Conservation (phyloP, 2,888 invertebrate genomes). For the Caenorhabditis japonica region DNA sequence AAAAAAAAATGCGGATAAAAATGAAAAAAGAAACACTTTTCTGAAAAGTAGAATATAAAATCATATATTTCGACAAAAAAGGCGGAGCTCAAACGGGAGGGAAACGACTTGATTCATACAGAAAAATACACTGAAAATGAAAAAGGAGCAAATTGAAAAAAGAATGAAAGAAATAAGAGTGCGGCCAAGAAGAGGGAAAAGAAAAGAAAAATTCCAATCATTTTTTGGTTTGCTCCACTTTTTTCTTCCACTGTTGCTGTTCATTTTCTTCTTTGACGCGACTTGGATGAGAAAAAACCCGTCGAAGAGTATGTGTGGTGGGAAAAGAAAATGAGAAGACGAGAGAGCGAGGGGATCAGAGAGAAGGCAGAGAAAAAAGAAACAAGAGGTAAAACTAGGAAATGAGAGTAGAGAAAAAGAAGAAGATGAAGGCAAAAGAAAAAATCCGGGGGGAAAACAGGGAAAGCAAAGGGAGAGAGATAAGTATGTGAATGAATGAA, state of each 20-base stretch:
- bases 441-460: conserved; percentile 12
- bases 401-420: conserved; percentile 6
- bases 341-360: background rate
- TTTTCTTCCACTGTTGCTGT: too few species aligned
- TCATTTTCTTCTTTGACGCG: background rate
- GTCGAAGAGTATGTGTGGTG: conserved; percentile 40
- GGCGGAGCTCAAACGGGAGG: too few species aligned
- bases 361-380: conserved; percentile 7
- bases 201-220: too few species aligned
- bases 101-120: too few species aligned
- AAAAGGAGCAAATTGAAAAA: too few species aligned
- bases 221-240: too few species aligned
- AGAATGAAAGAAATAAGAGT: too few species aligned
- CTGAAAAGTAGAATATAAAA: too few species aligned
- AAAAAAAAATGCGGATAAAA: background rate
- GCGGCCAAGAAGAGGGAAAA: too few species aligned
- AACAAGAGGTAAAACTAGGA: conserved; percentile 12
- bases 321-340: conserved; percentile 6
- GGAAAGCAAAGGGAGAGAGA: conserved; percentile 9
- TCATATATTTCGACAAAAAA: too few species aligned
- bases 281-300: conserved; percentile 22
- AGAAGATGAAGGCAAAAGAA: conserved; percentile 6
- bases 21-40: too few species aligned
- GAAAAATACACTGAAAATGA: too few species aligned
- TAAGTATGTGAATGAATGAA: conserved; percentile 10